phyloP scores from a whole-genome alignment of 1,140 invertebrate genomes.

The Argopecten irradians region DNA sequence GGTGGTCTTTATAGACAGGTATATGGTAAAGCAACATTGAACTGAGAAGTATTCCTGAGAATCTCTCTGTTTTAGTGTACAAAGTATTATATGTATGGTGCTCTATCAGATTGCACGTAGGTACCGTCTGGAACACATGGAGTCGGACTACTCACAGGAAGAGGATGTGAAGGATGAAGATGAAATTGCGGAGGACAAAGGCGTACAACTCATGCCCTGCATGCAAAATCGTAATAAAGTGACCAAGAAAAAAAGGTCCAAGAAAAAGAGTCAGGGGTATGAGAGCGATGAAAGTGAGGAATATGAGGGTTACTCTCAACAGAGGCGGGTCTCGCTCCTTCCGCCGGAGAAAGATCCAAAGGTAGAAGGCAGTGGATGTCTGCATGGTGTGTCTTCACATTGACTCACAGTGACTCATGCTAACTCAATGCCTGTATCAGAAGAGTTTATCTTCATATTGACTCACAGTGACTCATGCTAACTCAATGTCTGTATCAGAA shows the following conservation, averaged over 20 bases:
- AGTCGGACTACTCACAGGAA: conserved; percentile 29
- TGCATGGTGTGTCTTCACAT: background rate
- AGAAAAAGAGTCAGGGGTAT: conserved; percentile 27
- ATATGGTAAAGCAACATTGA: too few species aligned
- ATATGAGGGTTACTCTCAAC: conserved; percentile 12
- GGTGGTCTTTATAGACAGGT: background rate
- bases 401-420: background rate
- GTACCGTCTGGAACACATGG: conserved; percentile 27
- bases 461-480: background rate
- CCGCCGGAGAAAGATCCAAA: conserved; percentile 31
- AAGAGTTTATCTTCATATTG: background rate
- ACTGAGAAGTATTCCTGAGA: too few species aligned
- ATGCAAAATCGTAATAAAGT: background rate
- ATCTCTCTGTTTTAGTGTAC: too few species aligned
- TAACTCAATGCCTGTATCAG: background rate
- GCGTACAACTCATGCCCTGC: conserved; percentile 14
- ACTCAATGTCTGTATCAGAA: background rate
- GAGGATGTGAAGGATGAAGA: background rate
- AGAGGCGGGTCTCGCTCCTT: conserved; percentile 28
- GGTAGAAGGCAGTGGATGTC: conserved; percentile 26
- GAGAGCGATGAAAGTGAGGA: conserved; percentile 31
- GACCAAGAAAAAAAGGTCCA: conserved; percentile 3
- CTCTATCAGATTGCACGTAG: conserved; percentile 25
- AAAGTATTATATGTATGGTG: background rate
- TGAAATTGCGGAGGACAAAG: background rate